Evolutionary conservation across 2,797 vertebrate species (phyloP).

Genomic region (Pseudochirops corinnae): DNA sequence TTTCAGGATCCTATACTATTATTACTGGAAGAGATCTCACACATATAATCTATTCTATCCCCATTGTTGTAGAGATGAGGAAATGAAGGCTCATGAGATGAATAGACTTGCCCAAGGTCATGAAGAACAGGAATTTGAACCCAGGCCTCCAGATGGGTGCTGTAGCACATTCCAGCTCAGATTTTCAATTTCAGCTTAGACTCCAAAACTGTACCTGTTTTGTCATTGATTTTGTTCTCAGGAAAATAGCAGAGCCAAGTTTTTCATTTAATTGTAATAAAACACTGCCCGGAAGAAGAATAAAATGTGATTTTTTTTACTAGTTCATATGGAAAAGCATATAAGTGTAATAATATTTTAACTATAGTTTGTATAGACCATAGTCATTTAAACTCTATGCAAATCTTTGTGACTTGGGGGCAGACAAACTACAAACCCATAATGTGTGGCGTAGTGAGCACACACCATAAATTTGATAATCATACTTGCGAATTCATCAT

Average conservation of each 20-base stretch:
- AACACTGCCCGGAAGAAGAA: conserved; percentile 84
- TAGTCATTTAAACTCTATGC: conserved; percentile 80
- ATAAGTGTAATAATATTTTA: conserved; percentile 85
- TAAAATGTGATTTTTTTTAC: conserved; percentile 78
- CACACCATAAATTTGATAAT: conserved; percentile 83
- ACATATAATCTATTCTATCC: not conserved
- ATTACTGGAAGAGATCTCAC: not conserved
- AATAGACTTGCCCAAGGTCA: not conserved
- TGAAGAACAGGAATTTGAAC: not conserved
- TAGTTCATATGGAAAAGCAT: conserved; percentile 81
- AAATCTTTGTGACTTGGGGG: conserved; percentile 83
- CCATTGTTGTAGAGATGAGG: conserved; percentile 6
- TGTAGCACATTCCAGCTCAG: conserved; percentile 59
- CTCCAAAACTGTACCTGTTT: conserved; percentile 75
- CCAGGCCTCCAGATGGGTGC: not conserved
- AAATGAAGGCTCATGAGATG: not conserved
- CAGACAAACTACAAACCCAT: conserved; percentile 80
- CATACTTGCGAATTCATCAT: conserved; percentile 79
- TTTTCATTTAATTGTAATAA: conserved; percentile 85
- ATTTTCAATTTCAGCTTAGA: conserved; percentile 67
- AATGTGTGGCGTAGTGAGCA: conserved; percentile 76
- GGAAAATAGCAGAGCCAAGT: conserved; percentile 81
- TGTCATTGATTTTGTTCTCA: conserved; percentile 83
- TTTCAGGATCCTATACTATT: not conserved
- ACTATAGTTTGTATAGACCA: conserved; percentile 83